Base-by-base conservation (phyloP, 1,140 invertebrate species). In the Archivesica marissinica region DNA sequence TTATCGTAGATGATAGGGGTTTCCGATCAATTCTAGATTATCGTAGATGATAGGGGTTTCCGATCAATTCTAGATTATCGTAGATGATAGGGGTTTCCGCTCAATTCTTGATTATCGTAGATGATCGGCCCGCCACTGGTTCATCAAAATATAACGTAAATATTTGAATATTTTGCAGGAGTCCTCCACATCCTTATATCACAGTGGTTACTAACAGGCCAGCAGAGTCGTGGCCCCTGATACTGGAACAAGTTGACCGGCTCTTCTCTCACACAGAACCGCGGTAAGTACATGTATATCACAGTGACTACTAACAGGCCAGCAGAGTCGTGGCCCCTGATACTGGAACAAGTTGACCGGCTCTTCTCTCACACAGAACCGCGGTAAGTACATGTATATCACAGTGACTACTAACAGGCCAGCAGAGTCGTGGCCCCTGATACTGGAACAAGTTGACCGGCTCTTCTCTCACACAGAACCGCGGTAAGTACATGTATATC, bases 171-270 rank as follows among this genome's bases (percentile, higher is more conserved):
- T 68, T 23, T 83, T 83, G n/a, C 80, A 83, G 80, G 54, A 75
- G 15, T 74, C 80, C 80, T 4, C 80, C 80, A 30, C 80, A 83
- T 59, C 80, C 80, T 3, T 83, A 75, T 2, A 72, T 83, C 39
- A 75, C 80, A 17, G n/a, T 83, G 1, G 23, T 83, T 1, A 83
- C 80, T 28, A 75, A 83, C 56, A 52, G 70, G 20, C 80, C 80
- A 11, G 25, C 41, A 35, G 80, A 83, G 35, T 83, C 80, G n/a
- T 83, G 80, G 80, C 47, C 70, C n/a, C 47, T 74, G 33, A 44
- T 83, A 17, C 15, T 75, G 11, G 68, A 83, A 35, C 68, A 74
- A 13, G 50, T 83, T 15, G 59, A 47, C n/a, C 41, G 59, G n/a
- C 41, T 79, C 17, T 64, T 64, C 41, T n/a, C 54, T 4, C 41